Conservation (phyloP, 1,140 invertebrate species). For the Hesperophylax magnus region DNA sequence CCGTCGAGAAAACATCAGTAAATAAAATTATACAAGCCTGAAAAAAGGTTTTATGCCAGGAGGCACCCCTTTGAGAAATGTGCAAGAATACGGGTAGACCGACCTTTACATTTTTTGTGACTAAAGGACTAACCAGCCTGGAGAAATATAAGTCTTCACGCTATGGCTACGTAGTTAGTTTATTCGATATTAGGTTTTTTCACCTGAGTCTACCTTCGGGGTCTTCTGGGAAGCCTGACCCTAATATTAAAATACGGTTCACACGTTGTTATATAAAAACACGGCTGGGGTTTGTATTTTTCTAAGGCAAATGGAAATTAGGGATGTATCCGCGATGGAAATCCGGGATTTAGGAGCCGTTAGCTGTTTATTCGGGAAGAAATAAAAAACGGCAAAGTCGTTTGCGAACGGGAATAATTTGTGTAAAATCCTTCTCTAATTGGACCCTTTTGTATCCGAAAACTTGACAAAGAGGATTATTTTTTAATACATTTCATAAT, state of each 20-base stretch:
- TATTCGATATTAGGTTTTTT: background rate
- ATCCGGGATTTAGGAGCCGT: background rate
- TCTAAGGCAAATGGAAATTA: background rate
- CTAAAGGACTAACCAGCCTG: too few relatives aligned
- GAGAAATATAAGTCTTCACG: too few relatives aligned
- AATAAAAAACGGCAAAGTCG: too few relatives aligned
- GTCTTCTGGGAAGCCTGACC: conserved; percentile 1
- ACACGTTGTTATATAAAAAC: conserved; percentile 23
- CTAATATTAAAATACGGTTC: conserved; percentile 8
- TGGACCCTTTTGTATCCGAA: background rate
- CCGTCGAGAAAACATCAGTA: too few relatives aligned
- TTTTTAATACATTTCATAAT: background rate
- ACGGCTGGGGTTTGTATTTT: background rate
- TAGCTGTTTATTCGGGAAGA: conserved; percentile 5
- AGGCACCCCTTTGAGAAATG: too few relatives aligned
- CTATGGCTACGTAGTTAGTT: background rate
- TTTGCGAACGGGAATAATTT: too few relatives aligned
- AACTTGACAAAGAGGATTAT: background rate
- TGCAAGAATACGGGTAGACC: too few relatives aligned
- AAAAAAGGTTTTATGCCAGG: too few relatives aligned
- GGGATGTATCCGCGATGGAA: too few relatives aligned
- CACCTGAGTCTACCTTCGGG: background rate
- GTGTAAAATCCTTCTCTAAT: too few relatives aligned
- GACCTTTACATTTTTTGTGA: too few relatives aligned
- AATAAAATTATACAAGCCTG: too few relatives aligned